Base-by-base conservation (phyloP, 1,140 invertebrate species). In the Gryllus bimaculatus region DNA sequence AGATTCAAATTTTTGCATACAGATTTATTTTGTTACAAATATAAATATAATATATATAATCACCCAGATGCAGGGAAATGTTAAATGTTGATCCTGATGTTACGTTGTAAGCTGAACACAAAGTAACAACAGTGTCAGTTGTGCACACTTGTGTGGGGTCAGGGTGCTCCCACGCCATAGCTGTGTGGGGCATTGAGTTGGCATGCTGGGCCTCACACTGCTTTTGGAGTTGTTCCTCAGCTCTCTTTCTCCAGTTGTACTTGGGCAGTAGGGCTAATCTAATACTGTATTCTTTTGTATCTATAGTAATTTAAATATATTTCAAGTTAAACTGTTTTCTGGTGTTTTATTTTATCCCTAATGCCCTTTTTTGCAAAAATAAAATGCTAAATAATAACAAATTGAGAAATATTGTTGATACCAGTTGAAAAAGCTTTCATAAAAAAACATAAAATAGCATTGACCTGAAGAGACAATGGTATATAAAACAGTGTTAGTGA, bases 271-370 rank as follows among this genome's bases (percentile, higher is more conserved):
- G 54, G 54, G 54, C 54, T 66, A 66, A 66, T 66, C 54, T 66
- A 66, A 66, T 66, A 10, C 54, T 66, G 54, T 66, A 66, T 18
- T 66, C 54, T 66, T 66, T 66, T 66, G 54, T 66, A 66, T 66
- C 54, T 66, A 66, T 66, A 66, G 54, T 66, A 66, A 66, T 66
- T 66, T 66, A 66, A 66, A 66, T 66, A 66, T 66, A 66, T 66
- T 66, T 66, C 54, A 66, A 10, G 54, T 66, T 66, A 66, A 66
- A 66, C 54, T 66, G 54, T 66, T 66, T 13, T 66, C 10, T 18
- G 18, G 10, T 18, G 2, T 66, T 66, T 66, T 66, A 13, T 18
- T 66, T 66, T 66, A 18, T 66, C 54, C 54, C 18, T 66, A 13
- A 13, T 66, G 10, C 7, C 54, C 54, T 66, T 2, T 18, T 3